Evolutionary conservation across 2,797 vertebrate species (phyloP), one percentile per base, ranked within the genome.

Genomic region (Phoeniculus purpureus): DNA sequence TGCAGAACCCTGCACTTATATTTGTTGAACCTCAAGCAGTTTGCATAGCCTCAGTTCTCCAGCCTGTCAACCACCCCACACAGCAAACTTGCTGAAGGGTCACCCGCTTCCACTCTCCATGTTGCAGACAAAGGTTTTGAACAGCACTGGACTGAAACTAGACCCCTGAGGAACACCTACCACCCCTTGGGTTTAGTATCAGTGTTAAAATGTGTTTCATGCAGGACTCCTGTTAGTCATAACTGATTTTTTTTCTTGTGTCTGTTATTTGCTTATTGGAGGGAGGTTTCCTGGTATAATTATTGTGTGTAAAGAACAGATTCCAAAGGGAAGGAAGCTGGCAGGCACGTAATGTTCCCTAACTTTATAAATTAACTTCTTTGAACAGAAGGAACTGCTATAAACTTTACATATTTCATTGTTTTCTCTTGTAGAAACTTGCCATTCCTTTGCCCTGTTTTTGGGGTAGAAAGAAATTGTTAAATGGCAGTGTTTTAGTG

Each of bases 321-420:
- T 77, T 90, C 62, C 70, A 73, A 67, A 81, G 62, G 75, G 60
- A 94, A 74, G 94, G 65, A 83, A 67, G 85, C 45, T 84, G 75
- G 58, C n/a, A 20, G 64, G 67, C 65, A 10, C 74, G 25, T 21
- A 77, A 54, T 87, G 62, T 92, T 94, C 85, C 55, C 66, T 94
- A 81, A 93, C 87, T 85, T 62, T 85, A 84, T 87, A 92, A 95
- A 89, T 94, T 93, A 91, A 90, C 82, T 89, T 91, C 7, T 70
- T 93, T 20, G 71, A 62, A 58, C 61, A 78, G 81, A 83, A 78
- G 55, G 90, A 86, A 60, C 60, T 81, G 48, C 85, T 32, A 20
- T 80, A 65, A 95, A 76, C 71, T 92, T 89, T 79, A 50, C 37
- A 10, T 91, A 29, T 43, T 81, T 90, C 86, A 37, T 88, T 89